Percentiles rank a stretch among this genome's conserved stretches.
phyloP scores from a whole-genome alignment of 2,888 invertebrate genomes.

The Glaucopsyche alexis region DNA sequence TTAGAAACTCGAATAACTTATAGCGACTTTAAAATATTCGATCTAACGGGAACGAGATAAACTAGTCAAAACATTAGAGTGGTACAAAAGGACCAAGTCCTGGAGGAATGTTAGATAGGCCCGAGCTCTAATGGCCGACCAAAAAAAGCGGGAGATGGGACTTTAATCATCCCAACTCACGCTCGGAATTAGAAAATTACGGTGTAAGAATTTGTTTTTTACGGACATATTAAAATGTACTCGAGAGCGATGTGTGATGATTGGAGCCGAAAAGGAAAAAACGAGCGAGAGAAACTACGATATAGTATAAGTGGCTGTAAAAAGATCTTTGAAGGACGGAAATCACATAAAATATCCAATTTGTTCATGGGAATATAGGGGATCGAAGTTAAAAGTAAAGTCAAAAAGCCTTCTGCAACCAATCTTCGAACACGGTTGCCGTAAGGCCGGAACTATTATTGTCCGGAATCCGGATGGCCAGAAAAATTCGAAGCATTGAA shows the following conservation, averaged over 20 bases:
- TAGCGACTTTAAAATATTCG: constrained; percentile 10
- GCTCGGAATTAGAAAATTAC: constrained; percentile 25
- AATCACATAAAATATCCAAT: too few relatives aligned
- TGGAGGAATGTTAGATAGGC: constrained; percentile 40
- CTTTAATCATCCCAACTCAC: constrained; percentile 23
- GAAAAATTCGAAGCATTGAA: too few relatives aligned
- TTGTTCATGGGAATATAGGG: too few relatives aligned
- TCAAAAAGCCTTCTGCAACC: too few relatives aligned
- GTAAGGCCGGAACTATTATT: too few relatives aligned
- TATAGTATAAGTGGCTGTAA: neutral
- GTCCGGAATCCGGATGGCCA: too few relatives aligned
- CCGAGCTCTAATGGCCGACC: constrained; percentile 29
- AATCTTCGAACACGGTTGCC: too few relatives aligned
- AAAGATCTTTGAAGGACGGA: too few relatives aligned
- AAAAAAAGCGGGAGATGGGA: constrained; percentile 18
- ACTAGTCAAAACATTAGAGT: constrained; percentile 22
- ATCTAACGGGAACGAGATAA: constrained; percentile 11
- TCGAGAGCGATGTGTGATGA: neutral
- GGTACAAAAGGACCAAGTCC: constrained; percentile 39
- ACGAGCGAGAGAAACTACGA: neutral
- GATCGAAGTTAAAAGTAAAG: too few relatives aligned
- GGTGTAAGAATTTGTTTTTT: constrained; percentile 22
- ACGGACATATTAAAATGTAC: neutral
- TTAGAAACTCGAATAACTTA: neutral
- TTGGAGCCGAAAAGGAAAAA: neutral